These are phyloP conservation scores for Drosophila infuscata DNA, from an alignment of 2,888 invertebrate species.

Conservation along the genomic window DNA sequence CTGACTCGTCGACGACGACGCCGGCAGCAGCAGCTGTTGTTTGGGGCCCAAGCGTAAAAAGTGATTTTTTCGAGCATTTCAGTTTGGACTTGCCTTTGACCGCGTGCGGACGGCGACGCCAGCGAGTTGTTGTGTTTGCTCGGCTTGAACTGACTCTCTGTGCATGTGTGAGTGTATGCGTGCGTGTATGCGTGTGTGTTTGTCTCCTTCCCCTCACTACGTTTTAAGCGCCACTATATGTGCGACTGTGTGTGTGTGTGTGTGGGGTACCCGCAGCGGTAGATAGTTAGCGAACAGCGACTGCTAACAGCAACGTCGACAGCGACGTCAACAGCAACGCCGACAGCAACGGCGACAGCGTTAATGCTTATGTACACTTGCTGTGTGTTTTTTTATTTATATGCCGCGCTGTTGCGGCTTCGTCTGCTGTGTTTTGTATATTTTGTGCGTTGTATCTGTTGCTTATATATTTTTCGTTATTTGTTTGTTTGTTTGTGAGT, in stretches of 20 bases:
- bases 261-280: conserved; percentile 20
- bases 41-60: conserved; percentile 51
- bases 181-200: conserved; percentile 24
- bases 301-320: conserved; percentile 17
- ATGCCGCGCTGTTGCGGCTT: conserved; percentile 45
- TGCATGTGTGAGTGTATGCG: conserved; percentile 41
- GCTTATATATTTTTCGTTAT: conserved; percentile 48
- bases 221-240: conserved; percentile 24
- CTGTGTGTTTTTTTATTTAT: conserved; percentile 77
- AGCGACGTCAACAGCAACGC: conserved; percentile 8
- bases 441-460: conserved; percentile 57
- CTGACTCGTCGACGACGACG: conserved; percentile 38
- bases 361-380: conserved; percentile 58
- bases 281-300: conserved; percentile 2
- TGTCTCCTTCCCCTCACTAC: conserved; percentile 24
- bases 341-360: conserved; percentile 27
- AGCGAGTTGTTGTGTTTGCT: conserved; percentile 61
- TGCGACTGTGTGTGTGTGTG: conserved; percentile 19
- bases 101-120: conserved; percentile 73
- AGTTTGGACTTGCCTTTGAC: conserved; percentile 77
- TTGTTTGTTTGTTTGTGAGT: conserved; percentile 48
- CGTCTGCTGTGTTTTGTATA: conserved; percentile 51
- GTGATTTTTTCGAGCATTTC: conserved; percentile 62
- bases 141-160: conserved; percentile 54
- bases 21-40: conserved; percentile 42